phyloP scores from a whole-genome alignment of 2,113 vertebrate genomes.

The Puffinus mauretanicus region DNA sequence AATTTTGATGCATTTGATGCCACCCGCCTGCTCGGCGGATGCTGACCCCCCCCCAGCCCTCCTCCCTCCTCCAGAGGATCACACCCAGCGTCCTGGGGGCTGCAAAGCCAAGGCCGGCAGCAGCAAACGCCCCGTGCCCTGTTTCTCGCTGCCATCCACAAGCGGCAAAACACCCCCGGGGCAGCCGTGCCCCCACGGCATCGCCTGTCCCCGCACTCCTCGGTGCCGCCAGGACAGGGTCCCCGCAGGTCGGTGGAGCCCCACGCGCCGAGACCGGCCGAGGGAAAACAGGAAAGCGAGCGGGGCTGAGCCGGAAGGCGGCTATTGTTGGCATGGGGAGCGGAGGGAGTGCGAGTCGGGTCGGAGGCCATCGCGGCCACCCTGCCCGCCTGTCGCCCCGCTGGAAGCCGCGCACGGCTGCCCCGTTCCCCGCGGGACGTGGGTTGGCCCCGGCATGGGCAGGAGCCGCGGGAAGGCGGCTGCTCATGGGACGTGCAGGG shows the following conservation, averaged over 20 bases:
- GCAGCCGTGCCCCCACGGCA: rapidly evolving
- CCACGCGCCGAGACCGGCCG: rapidly evolving
- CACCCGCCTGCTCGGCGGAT: rapidly evolving
- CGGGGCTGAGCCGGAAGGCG: neutral
- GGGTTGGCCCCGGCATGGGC: rapidly evolving
- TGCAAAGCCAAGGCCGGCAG: rapidly evolving
- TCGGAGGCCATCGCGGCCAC: neutral
- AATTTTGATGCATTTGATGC: neutral
- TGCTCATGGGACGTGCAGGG: rapidly evolving
- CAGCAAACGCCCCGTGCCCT: rapidly evolving
- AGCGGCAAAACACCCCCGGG: rapidly evolving
- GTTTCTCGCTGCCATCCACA: rapidly evolving
- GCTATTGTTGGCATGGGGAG: neutral
- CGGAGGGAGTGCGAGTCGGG: neutral
- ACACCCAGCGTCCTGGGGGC: neutral
- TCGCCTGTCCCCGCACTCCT: neutral
- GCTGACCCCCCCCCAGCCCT: neutral
- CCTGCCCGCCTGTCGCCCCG: neutral
- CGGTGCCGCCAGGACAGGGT: rapidly evolving
- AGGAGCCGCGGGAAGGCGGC: neutral
- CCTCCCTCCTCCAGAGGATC: neutral
- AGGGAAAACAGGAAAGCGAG: constrained; percentile 13
- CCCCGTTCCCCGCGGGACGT: neutral
- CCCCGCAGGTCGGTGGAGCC: neutral
- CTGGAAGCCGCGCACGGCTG: neutral